Percentiles rank a stretch among this genome's conserved stretches.
These are phyloP conservation scores for Lamproptera curius DNA, from an alignment of 2,888 invertebrate genomes.

Conservation along the genomic window DNA sequence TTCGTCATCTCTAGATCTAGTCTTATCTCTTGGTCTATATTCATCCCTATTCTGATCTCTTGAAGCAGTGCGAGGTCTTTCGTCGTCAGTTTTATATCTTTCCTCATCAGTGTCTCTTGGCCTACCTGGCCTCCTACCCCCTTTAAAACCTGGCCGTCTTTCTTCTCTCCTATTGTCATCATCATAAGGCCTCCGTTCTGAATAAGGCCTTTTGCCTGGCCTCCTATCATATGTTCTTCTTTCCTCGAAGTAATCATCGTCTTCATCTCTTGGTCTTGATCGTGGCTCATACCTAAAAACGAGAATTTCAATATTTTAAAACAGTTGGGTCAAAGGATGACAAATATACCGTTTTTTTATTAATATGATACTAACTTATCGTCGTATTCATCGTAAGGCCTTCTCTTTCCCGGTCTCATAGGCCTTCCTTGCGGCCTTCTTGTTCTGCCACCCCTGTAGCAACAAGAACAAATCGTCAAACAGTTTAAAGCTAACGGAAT, in stretches of 20 bases:
- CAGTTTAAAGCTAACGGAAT: too few relatives aligned
- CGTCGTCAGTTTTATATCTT: constrained; percentile 28
- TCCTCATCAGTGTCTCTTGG: constrained; percentile 29
- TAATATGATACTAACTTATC: constrained; percentile 70
- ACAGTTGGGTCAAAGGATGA: neutral
- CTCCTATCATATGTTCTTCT: constrained; percentile 60
- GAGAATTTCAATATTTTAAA: neutral
- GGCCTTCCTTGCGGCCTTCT: constrained; percentile 72
- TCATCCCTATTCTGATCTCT: constrained; percentile 30
- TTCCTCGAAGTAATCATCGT: constrained; percentile 56
- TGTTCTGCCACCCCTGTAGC: constrained; percentile 67
- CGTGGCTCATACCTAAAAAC: constrained; percentile 70
- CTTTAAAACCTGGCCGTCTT: constrained; percentile 44
- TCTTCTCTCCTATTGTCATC: constrained; percentile 48
- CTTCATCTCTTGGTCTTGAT: constrained; percentile 63
- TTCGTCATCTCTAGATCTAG: constrained; percentile 29
- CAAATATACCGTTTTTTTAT: constrained; percentile 1
- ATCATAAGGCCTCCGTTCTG: constrained; percentile 50
- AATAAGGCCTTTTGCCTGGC: constrained; percentile 47
- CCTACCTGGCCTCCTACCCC: constrained; percentile 38
- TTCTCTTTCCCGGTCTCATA: constrained; percentile 69
- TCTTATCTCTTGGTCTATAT: constrained; percentile 34
- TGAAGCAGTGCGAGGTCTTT: constrained; percentile 11
- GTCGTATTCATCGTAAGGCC: constrained; percentile 82
- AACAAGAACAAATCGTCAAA: neutral